Conservation (phyloP, 2,113 vertebrate genomes). For the Laticauda laticaudata region DNA sequence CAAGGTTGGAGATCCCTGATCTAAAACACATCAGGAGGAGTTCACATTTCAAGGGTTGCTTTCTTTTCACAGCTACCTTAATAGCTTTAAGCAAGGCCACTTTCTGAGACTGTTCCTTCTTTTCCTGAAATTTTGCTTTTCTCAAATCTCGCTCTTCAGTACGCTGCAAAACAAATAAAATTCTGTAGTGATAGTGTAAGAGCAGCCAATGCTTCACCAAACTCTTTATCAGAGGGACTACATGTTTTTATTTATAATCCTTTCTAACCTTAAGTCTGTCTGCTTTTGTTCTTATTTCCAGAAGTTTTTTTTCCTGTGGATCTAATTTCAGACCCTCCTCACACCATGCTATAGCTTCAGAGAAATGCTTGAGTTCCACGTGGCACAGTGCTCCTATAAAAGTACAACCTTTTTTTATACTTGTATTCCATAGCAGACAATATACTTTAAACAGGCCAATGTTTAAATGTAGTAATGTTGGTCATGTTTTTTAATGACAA, state of each 20-base stretch:
- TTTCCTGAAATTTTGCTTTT: slow-evolving; percentile 81
- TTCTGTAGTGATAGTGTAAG: neutral
- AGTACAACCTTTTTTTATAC: neutral
- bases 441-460: neutral
- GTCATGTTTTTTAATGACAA: neutral
- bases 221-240: rapidly evolving
- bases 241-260: neutral
- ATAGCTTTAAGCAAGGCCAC: slow-evolving; percentile 79
- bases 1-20: neutral
- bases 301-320: slow-evolving; percentile 83
- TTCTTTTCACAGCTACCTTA: slow-evolving; percentile 68
- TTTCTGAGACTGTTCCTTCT: slow-evolving; percentile 72
- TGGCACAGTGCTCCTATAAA: slow-evolving; percentile 87
- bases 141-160: slow-evolving; percentile 82
- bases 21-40: neutral
- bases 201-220: neutral
- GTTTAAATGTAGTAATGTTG: neutral
- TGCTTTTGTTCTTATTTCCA: slow-evolving; percentile 81
- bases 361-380: slow-evolving; percentile 80
- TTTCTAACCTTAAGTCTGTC: slow-evolving; percentile 83
- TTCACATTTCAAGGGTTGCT: neutral
- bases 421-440: neutral
- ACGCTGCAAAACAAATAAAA: slow-evolving; percentile 68
- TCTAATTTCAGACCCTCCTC: slow-evolving; percentile 84
- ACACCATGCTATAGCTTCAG: slow-evolving; percentile 85